Evolutionary conservation across 2,797 vertebrate species (phyloP).

Genomic region (Acestrorhynchus altus): DNA sequence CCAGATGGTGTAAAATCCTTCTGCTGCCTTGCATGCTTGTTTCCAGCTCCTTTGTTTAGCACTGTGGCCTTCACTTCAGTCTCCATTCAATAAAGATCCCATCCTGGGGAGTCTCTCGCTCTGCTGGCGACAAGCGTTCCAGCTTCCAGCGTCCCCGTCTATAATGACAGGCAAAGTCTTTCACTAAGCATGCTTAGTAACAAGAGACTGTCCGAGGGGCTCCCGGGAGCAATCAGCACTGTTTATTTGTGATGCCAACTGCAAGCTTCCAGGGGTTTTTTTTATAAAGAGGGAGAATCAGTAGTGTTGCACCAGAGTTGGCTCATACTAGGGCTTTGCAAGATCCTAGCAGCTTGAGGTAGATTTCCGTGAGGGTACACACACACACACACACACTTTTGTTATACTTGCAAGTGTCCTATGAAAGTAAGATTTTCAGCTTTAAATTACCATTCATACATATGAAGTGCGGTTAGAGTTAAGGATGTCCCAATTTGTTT

Average conservation of each 20-base stretch:
- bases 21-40: background rate
- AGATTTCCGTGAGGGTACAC: background rate
- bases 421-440: background rate
- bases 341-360: background rate
- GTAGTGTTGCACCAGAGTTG: conserved; percentile 38
- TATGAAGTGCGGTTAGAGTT: background rate
- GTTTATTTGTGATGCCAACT: conserved; percentile 18
- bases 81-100: conserved; percentile 9
- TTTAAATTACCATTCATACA: background rate
- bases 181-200: background rate
- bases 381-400: background rate
- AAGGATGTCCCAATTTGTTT: no score
- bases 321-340: conserved; percentile 50
- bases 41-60: background rate
- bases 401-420: background rate
- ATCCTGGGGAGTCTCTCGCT: background rate
- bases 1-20: background rate
- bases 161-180: conserved; percentile 4
- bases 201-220: background rate
- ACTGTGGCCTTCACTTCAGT: background rate
- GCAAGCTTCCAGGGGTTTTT: conserved; percentile 34
- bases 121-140: background rate
- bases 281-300: conserved; percentile 3
- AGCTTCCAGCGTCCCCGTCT: conserved; percentile 15
- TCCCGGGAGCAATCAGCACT: conserved; percentile 10